Evolutionary conservation across 2,888 invertebrate species (phyloP).

Genomic region (Flabesymbios commensalis): DNA sequence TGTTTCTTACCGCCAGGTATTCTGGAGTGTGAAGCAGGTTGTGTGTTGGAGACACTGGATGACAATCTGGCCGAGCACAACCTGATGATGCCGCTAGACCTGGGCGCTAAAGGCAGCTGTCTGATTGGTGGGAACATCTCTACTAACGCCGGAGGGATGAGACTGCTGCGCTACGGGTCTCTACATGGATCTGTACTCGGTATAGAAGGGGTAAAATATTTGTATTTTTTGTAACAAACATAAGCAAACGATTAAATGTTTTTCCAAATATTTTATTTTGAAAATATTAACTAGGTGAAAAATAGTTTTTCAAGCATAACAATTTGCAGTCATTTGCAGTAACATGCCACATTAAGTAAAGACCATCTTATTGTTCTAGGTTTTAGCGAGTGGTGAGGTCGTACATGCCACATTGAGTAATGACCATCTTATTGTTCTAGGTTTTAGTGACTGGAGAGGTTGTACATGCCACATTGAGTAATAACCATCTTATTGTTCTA

Average conservation of each 20-base stretch:
- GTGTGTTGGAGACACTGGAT: slow-evolving; percentile 85
- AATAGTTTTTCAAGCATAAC: background rate
- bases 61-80: slow-evolving; percentile 72
- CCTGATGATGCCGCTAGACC: slow-evolving; percentile 92
- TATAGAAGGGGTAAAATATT: slow-evolving; percentile 78
- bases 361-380: too few relatives aligned
- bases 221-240: background rate
- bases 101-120: slow-evolving; percentile 87
- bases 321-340: background rate
- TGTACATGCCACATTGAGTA: too few relatives aligned
- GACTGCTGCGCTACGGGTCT: slow-evolving; percentile 93
- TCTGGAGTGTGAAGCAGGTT: slow-evolving; percentile 83
- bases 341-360: too few relatives aligned
- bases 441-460: too few relatives aligned
- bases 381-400: too few relatives aligned
- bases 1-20: too few relatives aligned
- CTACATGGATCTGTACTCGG: slow-evolving; percentile 89
- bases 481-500: too few relatives aligned
- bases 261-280: background rate
- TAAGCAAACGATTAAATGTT: background rate
- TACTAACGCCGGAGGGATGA: slow-evolving; percentile 94
- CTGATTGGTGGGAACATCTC: slow-evolving; percentile 80
- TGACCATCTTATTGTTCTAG: too few relatives aligned
- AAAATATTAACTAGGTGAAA: background rate
- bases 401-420: too few relatives aligned